These are phyloP conservation scores for Drosophila crucigera DNA, from an alignment of 2,888 invertebrate genomes.

Conservation along the genomic window DNA sequence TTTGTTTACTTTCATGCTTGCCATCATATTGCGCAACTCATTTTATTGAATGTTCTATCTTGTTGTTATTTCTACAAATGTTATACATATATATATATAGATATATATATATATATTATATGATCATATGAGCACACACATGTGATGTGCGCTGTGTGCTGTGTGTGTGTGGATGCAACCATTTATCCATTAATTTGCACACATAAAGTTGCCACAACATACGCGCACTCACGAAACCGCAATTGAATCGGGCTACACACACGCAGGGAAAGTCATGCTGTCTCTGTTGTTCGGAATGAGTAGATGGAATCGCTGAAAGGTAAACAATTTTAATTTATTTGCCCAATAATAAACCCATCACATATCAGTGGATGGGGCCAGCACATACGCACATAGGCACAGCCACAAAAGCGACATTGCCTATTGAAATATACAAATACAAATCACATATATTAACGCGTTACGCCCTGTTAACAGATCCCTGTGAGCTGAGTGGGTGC, in stretches of 20 bases:
- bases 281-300: conserved; percentile 20
- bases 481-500: conserved; percentile 36
- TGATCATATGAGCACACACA: not conserved
- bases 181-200: conserved; percentile 77
- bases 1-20: conserved; percentile 53
- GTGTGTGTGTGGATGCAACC: conserved; percentile 42
- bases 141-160: conserved; percentile 4
- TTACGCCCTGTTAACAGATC: conserved; percentile 38
- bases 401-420: conserved; percentile 20
- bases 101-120: conserved; percentile 10
- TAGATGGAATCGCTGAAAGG: conserved; percentile 58
- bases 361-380: conserved; percentile 32
- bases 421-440: conserved; percentile 53
- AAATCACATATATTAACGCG: conserved; percentile 52
- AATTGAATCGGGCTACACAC: conserved; percentile 53
- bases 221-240: conserved; percentile 70
- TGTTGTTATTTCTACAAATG: conserved; percentile 28
- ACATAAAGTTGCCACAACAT: conserved; percentile 76
- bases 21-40: conserved; percentile 15
- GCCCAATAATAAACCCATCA: conserved; percentile 77
- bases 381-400: not conserved
- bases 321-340: conserved; percentile 80
- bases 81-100: conserved; percentile 16
- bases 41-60: conserved; percentile 20
- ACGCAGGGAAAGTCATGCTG: conserved; percentile 7